These are phyloP conservation scores for Drosophila sturtevanti DNA, from an alignment of 1,140 invertebrate species.

Conservation along the genomic window DNA sequence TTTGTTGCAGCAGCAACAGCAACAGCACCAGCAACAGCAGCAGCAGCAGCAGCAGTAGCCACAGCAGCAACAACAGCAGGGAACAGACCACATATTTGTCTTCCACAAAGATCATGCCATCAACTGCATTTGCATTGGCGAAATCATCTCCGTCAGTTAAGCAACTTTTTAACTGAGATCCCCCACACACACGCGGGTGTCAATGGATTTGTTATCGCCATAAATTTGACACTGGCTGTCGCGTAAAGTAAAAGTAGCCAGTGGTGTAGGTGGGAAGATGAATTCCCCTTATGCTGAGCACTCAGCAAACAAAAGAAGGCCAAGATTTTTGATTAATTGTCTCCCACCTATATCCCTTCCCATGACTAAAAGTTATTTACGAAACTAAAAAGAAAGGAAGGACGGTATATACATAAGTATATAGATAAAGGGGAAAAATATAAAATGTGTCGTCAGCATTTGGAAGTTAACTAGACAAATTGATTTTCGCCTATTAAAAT, in stretches of 20 bases:
- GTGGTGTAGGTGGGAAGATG: too few relatives aligned
- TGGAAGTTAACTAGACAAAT: constrained; percentile 66
- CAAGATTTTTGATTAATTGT: too few relatives aligned
- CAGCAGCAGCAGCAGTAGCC: too few relatives aligned
- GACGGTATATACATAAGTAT: background rate
- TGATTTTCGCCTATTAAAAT: constrained; percentile 53
- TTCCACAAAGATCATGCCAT: background rate
- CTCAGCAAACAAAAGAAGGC: background rate
- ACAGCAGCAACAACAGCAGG: constrained; percentile 43
- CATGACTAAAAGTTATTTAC: too few relatives aligned
- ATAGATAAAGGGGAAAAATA: background rate
- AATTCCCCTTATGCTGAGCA: too few relatives aligned
- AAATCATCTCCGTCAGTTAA: constrained; percentile 55
- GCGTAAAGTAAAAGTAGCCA: too few relatives aligned
- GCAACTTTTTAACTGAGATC: constrained; percentile 57
- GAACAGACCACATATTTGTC: constrained; percentile 27
- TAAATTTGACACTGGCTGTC: constrained; percentile 65
- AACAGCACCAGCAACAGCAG: background rate
- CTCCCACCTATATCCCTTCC: too few relatives aligned
- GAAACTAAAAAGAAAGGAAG: background rate
- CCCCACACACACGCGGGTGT: constrained; percentile 27
- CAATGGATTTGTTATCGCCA: constrained; percentile 26
- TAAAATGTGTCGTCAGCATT: constrained; percentile 53
- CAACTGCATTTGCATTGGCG: background rate
- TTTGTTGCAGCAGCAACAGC: constrained; percentile 16